Evolutionary conservation across 2,888 invertebrate genomes (phyloP).

Genomic region (Chydorus sphaericus): DNA sequence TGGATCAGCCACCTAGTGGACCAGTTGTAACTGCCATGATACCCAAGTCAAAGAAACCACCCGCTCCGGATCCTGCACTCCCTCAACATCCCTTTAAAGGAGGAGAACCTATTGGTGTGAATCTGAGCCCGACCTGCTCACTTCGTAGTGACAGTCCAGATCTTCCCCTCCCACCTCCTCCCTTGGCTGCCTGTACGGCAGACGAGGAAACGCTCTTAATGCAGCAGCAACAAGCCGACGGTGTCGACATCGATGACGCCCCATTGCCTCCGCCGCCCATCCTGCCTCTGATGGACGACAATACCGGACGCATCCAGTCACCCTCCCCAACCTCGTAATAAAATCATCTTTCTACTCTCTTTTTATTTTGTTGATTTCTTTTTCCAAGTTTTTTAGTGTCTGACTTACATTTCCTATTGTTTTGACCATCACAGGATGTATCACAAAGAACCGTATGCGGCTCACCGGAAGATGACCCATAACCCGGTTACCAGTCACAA

Average conservation of each 20-base stretch:
- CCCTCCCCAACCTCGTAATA: neutral
- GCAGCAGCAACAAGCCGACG: no score
- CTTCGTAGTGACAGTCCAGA: conserved; percentile 7
- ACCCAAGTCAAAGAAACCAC: conserved; percentile 31
- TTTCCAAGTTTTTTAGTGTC: neutral
- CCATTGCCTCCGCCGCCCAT: conserved; percentile 48
- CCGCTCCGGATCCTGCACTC: conserved; percentile 44
- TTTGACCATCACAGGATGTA: conserved; percentile 41
- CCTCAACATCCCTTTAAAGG: neutral
- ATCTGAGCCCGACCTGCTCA: neutral
- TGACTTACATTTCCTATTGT: neutral
- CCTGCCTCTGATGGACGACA: conserved; percentile 21
- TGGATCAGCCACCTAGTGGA: conserved; percentile 13
- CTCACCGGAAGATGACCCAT: conserved; percentile 33
- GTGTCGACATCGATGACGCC: conserved; percentile 44
- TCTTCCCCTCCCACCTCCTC: conserved; percentile 37
- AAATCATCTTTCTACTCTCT: neutral
- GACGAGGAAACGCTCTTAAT: no score
- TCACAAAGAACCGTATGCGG: conserved; percentile 60
- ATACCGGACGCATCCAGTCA: no score
- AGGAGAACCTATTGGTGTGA: no score
- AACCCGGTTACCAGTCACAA: conserved; percentile 1
- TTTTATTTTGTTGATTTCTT: neutral
- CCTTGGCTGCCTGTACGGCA: conserved; percentile 36
- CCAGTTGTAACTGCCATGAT: conserved; percentile 18